Percentiles rank a stretch among this genome's conserved stretches.
These are phyloP conservation scores for Leuctra nigra DNA, from an alignment of 2,888 invertebrate species.

Conservation along the genomic window DNA sequence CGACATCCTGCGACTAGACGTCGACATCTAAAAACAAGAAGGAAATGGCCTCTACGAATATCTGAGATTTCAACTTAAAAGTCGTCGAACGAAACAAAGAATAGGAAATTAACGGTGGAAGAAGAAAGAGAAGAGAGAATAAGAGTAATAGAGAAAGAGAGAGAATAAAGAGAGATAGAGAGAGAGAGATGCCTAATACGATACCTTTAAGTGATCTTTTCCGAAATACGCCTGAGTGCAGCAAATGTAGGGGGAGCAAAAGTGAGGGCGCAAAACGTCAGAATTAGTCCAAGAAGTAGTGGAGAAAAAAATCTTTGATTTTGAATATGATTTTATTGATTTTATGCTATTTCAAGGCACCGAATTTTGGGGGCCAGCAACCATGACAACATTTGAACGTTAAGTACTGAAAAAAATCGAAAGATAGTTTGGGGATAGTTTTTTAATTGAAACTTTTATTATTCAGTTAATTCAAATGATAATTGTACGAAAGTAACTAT, in stretches of 20 bases:
- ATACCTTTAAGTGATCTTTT: conserved; percentile 96
- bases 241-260: conserved; percentile 35
- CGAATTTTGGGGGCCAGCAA: no score
- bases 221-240: conserved; percentile 79
- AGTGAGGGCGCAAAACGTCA: background rate
- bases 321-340: no score
- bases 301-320: no score
- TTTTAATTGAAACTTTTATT: no score
- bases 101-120: conserved; percentile 26
- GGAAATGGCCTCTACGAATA: background rate
- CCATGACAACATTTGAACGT: no score
- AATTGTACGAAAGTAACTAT: no score
- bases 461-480: no score
- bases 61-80: background rate
- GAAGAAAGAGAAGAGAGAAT: conserved; percentile 31
- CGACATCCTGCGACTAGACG: no score
- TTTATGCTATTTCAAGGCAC: no score
- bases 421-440: no score
- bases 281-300: background rate
- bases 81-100: conserved; percentile 14
- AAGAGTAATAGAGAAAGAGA: conserved; percentile 26
- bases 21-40: conserved; percentile 2
- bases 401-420: no score
- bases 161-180: conserved; percentile 25
- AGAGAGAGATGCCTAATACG: conserved; percentile 52